Base-by-base conservation (phyloP, 2,888 invertebrate genomes). In the Oxyscelio sp. region DNA sequence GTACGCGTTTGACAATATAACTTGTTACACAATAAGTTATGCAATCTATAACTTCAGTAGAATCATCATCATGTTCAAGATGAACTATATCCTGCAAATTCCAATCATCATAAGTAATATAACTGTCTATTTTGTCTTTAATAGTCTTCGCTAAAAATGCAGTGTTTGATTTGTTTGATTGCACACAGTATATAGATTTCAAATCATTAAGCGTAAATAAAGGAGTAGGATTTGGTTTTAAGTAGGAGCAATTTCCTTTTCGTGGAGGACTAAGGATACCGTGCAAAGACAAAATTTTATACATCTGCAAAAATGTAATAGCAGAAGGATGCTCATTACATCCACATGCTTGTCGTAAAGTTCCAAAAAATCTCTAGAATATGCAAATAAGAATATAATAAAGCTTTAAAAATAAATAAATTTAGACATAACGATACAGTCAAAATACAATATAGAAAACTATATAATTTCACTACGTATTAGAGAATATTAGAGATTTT, bases 351-450 rank as follows among this genome's bases (percentile, higher is more conserved):
- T 68, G 58, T 9, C 77, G 66, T 22, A 68, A 52, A 3, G 50
- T 58, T 2, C 68, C 77, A 19, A 77, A 77, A 77, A 77, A 68
- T 11, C 77, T 27, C 68, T 77, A n/a, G n/a, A n/a, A n/a, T n/a
- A n/a, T n/a, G n/a, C n/a, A n/a, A n/a, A n/a, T n/a, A n/a, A n/a
- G n/a, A n/a, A n/a, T n/a, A n/a, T n/a, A n/a, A n/a, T n/a, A n/a
- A n/a, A n/a, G n/a, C n/a, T n/a, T n/a, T n/a, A n/a, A n/a, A n/a
- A n/a, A n/a, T n/a, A n/a, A n/a, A n/a, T n/a, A n/a, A n/a, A n/a
- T n/a, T n/a, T n/a, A n/a, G n/a, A n/a, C n/a, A n/a, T n/a, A n/a
- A n/a, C n/a, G n/a, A n/a, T n/a, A n/a, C n/a, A n/a, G n/a, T n/a
- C n/a, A n/a, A n/a, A n/a, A n/a, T n/a, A n/a, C n/a, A n/a, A n/a